Conservation (phyloP, 2,113 vertebrate genomes). For the Crocuta crocuta region DNA sequence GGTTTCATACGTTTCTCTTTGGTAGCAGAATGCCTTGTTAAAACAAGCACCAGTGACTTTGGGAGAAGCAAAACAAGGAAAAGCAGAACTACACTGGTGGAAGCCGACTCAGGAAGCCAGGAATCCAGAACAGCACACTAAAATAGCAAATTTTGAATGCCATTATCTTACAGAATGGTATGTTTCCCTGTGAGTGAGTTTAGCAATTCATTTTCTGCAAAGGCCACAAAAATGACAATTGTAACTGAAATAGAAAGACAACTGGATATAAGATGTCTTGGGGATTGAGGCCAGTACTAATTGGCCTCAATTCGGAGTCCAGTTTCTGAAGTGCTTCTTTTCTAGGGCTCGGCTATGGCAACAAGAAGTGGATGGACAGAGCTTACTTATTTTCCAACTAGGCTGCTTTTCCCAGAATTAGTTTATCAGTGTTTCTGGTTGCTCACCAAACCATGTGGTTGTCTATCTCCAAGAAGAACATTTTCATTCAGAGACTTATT, state of each 20-base stretch:
- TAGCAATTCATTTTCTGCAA: constrained; percentile 46
- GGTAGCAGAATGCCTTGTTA: not conserved
- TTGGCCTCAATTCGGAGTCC: not conserved
- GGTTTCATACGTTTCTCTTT: not conserved
- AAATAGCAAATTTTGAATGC: constrained; percentile 21
- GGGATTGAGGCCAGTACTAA: not conserved
- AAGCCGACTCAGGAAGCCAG: not conserved
- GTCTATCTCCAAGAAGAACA: not conserved
- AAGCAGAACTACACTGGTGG: not conserved
- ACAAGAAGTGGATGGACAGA: not conserved
- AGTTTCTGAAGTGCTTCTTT: not conserved
- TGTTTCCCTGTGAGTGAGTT: constrained; percentile 23
- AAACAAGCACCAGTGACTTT: constrained; percentile 21
- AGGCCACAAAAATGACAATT: not conserved
- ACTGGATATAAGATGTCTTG: not conserved
- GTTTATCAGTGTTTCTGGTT: not conserved
- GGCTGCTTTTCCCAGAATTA: not conserved
- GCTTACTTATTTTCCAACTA: not conserved
- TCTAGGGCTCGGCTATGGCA: not conserved
- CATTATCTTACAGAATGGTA: not conserved
- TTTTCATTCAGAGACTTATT: not conserved
- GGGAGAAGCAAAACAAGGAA: constrained; percentile 9
- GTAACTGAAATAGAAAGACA: not conserved
- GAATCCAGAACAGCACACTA: not conserved
- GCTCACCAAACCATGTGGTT: not conserved